Conservation (phyloP, 2,113 vertebrate species). For the Lagenorhynchus albirostris region DNA sequence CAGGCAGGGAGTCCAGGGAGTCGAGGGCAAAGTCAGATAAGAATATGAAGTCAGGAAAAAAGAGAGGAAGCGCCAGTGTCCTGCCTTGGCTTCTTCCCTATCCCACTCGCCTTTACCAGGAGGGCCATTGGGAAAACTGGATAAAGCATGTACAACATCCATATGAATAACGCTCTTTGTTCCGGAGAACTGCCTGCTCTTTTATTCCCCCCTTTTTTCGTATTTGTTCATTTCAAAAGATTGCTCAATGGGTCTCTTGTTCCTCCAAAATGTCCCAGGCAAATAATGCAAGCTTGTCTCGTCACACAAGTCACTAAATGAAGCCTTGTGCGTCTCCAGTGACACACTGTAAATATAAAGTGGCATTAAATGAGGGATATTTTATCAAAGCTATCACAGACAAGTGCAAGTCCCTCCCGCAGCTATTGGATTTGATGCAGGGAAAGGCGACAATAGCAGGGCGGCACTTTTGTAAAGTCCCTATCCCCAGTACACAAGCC, state of each 20-base stretch:
- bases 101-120: conserved; percentile 41
- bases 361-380: conserved; percentile 73
- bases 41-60: conserved; percentile 39
- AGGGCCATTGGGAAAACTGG: conserved; percentile 69
- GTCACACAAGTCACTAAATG: conserved; percentile 73
- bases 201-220: conserved; percentile 71
- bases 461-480: conserved; percentile 54
- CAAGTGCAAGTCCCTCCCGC: conserved; percentile 69
- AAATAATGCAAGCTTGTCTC: conserved; percentile 67
- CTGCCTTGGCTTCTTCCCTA: neutral
- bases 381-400: conserved; percentile 68
- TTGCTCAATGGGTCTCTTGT: conserved; percentile 84
- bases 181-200: conserved; percentile 77
- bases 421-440: conserved; percentile 62
- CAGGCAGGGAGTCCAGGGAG: neutral
- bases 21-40: neutral
- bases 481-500: neutral
- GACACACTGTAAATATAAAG: conserved; percentile 76
- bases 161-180: conserved; percentile 87
- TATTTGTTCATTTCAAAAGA: conserved; percentile 77
- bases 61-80: neutral
- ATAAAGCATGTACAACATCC: conserved; percentile 62
- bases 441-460: conserved; percentile 52
- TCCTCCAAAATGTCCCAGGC: conserved; percentile 78
- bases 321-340: conserved; percentile 76